A percentile compares a stretch with the other conserved stretches of the same genome.
These are phyloP conservation scores for Dendroctonus valens DNA, from an alignment of 1,140 invertebrate species.

Conservation along the genomic window DNA sequence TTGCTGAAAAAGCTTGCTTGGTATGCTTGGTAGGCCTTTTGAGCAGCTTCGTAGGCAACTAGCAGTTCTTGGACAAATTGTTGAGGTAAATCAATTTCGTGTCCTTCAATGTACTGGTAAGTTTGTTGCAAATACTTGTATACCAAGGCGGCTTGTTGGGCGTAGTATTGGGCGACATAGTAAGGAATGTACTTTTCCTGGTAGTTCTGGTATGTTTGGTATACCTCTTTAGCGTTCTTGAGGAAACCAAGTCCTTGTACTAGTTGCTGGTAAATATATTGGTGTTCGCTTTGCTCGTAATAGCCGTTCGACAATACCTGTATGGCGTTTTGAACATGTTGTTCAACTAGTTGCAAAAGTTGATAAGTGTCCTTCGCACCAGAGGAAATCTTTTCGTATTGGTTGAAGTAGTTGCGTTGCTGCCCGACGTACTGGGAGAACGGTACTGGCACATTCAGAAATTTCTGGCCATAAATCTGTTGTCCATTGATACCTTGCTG, in stretches of 20 bases:
- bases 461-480: conserved; percentile 3
- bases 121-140: conserved; percentile 2
- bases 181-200: conserved; percentile 11
- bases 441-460: conserved; percentile 4
- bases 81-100: background rate
- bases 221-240: background rate
- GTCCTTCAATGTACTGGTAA: conserved; percentile 16
- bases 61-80: conserved; percentile 16
- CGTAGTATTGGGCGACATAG: conserved; percentile 16
- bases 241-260: conserved; percentile 11
- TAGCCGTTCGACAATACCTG: conserved; percentile 1
- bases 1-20: background rate
- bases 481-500: conserved; percentile 12
- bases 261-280: conserved; percentile 15
- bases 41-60: conserved; percentile 8
- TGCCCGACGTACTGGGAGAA: conserved; percentile 8
- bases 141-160: background rate
- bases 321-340: conserved; percentile 15
- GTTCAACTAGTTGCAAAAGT: conserved; percentile 13
- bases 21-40: conserved; percentile 2
- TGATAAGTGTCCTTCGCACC: conserved; percentile 7
- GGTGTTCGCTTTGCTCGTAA: conserved; percentile 2
- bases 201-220: conserved; percentile 8
- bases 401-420: conserved; percentile 2
- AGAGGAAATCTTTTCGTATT: conserved; percentile 4